phyloP scores from a whole-genome alignment of 2,888 invertebrate species.

The Lithophane semibrunnea region DNA sequence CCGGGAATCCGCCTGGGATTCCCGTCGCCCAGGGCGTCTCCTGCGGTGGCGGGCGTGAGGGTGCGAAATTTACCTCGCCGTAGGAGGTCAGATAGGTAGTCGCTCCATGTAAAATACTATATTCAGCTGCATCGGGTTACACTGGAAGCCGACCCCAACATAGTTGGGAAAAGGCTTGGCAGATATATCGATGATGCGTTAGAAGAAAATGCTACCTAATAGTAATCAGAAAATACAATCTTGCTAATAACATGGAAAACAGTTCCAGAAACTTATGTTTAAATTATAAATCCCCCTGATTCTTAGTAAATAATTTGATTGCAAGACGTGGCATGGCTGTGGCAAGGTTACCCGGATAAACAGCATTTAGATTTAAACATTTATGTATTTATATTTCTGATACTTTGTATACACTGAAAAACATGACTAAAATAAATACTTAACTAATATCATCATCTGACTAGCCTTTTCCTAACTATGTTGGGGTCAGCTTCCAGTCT shows the following conservation, averaged over 20 bases:
- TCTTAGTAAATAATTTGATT: conserved; percentile 14
- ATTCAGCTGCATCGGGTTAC: background rate
- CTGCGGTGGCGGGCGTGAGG: no score
- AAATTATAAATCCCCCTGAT: background rate
- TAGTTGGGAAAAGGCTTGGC: background rate
- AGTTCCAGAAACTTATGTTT: conserved; percentile 11
- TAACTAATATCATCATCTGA: background rate
- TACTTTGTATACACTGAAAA: background rate
- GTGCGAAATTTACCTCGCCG: no score
- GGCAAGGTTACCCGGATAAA: conserved; percentile 14
- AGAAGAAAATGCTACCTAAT: background rate
- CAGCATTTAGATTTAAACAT: background rate
- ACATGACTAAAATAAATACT: background rate
- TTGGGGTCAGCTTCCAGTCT: background rate
- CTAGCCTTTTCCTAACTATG: background rate
- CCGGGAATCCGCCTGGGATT: no score
- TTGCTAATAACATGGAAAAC: background rate
- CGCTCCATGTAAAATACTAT: background rate
- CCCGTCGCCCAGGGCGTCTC: no score
- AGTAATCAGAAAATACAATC: background rate
- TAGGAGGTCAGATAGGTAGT: background rate
- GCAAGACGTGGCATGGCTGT: background rate
- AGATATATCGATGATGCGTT: background rate
- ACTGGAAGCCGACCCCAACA: background rate
- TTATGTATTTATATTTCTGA: background rate